These are phyloP conservation scores for Sitta europaea DNA, from an alignment of 2,113 vertebrate genomes.

Conservation along the genomic window DNA sequence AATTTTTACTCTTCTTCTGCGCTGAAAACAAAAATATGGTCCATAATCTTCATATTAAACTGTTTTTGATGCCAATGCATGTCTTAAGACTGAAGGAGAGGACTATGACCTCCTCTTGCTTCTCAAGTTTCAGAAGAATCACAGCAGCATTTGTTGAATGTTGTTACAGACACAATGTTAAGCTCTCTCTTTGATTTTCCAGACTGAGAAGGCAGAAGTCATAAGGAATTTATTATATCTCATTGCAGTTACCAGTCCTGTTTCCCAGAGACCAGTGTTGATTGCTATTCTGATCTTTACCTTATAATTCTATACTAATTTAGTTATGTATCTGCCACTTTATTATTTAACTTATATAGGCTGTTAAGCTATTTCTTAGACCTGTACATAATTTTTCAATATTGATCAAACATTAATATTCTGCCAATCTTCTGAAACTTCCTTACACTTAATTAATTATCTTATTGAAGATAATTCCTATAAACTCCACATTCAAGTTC, in stretches of 20 bases:
- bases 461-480: not conserved
- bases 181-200: not conserved
- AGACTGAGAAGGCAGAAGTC: not conserved
- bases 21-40: not conserved
- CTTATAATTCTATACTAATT: not conserved
- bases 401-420: not conserved
- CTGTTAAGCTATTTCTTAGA: not conserved
- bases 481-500: not conserved
- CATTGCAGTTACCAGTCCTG: not conserved
- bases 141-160: not conserved
- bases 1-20: not conserved
- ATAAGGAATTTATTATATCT: not conserved
- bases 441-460: not conserved
- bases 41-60: not conserved
- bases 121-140: not conserved
- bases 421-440: not conserved
- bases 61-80: not conserved
- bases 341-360: not conserved
- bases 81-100: not conserved
- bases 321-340: not conserved
- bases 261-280: not conserved
- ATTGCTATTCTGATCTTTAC: not conserved
- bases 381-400: not conserved
- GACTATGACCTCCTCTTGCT: not conserved
- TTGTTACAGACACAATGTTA: not conserved